These are phyloP conservation scores for Stramonita haemastoma DNA, from an alignment of 2,888 invertebrate species.

Conservation along the genomic window DNA sequence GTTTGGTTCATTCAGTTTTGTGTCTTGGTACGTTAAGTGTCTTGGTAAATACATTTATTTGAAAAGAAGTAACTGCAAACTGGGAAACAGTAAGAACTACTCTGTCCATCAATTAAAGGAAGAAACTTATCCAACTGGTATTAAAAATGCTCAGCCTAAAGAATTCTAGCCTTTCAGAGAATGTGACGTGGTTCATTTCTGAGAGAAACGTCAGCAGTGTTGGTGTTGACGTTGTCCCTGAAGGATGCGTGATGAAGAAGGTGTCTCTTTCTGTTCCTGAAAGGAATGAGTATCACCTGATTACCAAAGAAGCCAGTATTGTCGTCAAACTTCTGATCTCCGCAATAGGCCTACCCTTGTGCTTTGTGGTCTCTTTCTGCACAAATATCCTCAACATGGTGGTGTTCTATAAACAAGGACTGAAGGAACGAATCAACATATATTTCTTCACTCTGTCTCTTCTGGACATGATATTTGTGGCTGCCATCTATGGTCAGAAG, in stretches of 20 bases:
- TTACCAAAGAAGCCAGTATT: not conserved
- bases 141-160: too few relatives aligned
- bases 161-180: too few relatives aligned
- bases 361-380: not conserved
- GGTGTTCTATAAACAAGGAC: constrained; percentile 12
- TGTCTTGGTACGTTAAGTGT: too few relatives aligned
- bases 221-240: not conserved
- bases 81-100: too few relatives aligned
- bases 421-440: constrained; percentile 26
- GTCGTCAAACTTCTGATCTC: not conserved
- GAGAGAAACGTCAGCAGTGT: too few relatives aligned
- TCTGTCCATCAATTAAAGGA: too few relatives aligned
- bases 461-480: not conserved
- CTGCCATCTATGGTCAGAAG: too few relatives aligned
- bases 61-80: too few relatives aligned
- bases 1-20: too few relatives aligned
- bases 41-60: too few relatives aligned
- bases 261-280: not conserved
- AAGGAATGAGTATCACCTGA: not conserved
- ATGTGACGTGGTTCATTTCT: too few relatives aligned
- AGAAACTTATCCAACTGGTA: too few relatives aligned
- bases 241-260: not conserved
- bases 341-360: not conserved
- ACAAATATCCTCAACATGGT: constrained; percentile 5
- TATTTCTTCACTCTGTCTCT: not conserved